Evolutionary conservation across 1,140 invertebrate genomes (phyloP), one percentile per base, ranked within the genome.

Genomic region (Galleria mellonella): DNA sequence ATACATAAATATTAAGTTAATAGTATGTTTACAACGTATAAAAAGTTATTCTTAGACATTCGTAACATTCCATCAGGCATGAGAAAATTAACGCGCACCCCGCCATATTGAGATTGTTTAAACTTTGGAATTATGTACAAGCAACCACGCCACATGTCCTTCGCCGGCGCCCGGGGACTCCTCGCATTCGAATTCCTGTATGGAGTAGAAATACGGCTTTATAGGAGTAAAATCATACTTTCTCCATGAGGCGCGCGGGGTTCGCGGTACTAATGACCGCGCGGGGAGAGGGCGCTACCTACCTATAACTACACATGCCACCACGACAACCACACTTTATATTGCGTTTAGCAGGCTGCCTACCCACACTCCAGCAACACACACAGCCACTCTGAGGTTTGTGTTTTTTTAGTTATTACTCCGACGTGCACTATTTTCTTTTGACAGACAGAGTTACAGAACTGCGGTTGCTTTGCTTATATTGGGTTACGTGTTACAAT

Each of bases 211-310:
- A 84, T 84, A 83, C 81, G 76, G 76, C 76, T 82, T 84, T 84
- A 81, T 84, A 73, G 74, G 77, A 84, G 77, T 81, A 84, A 83
- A 84, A 83, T 84, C 77, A 83, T 83, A 84, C 81, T 84, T 84
- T 84, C 81, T 82, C 81, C 66, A 64, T 55, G 62, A 51, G 57
- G 70, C 55, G 61, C 32, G 67, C 61, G 73, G 73, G 64, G 72
- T 51, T 45, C 53, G 68, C 61, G 59, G 57, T 59, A 64, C 81
- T 84, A 84, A 84, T 84, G 81, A 84, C 81, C 71, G 81, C 81
- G 81, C 69, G 81, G 74, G 81, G 76, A 45, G 75, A 68, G 73
- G 17, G 70, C 30, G 14, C 60, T 55, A 57, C 53, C 72, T 71
- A 70, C 66, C 69, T 71, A 73, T 64, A 70, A 23, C 55, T 78